phyloP scores from a whole-genome alignment of 2,888 invertebrate genomes.

The Monopis laevigella region DNA sequence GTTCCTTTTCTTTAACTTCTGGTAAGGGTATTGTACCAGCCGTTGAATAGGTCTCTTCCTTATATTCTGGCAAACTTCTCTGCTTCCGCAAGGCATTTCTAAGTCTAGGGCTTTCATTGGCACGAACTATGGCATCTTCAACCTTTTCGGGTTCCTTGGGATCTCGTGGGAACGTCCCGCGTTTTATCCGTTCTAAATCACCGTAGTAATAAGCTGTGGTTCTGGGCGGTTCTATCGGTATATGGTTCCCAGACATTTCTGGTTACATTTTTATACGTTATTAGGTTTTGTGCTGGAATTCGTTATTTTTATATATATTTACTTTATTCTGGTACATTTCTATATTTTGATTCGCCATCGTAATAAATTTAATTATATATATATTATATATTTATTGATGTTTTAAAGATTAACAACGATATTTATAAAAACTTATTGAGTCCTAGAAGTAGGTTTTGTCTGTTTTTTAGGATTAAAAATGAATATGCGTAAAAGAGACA shows the following conservation, averaged over 20 bases:
- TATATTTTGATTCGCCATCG: background rate
- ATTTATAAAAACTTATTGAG: too few relatives aligned
- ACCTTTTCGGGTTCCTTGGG: conserved; percentile 36
- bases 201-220: conserved; percentile 69
- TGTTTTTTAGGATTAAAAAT: too few relatives aligned
- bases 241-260: background rate
- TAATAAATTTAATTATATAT: background rate
- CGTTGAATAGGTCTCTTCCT: conserved; percentile 52
- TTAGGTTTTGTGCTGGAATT: background rate
- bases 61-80: conserved; percentile 40
- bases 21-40: conserved; percentile 62
- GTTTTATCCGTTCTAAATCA: conserved; percentile 63
- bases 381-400: too few relatives aligned
- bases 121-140: conserved; percentile 35
- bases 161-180: conserved; percentile 24
- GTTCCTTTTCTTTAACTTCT: conserved; percentile 53
- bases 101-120: conserved; percentile 42
- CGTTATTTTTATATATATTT: background rate
- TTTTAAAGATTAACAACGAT: too few relatives aligned
- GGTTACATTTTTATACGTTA: background rate
- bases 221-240: conserved; percentile 58
- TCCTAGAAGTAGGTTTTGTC: too few relatives aligned
- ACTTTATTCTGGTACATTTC: background rate
- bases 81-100: conserved; percentile 33
- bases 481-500: too few relatives aligned